Percentiles rank a stretch among this genome's conserved stretches.
phyloP scores from a whole-genome alignment of 1,140 invertebrate genomes.

The Drosophila pachea region DNA sequence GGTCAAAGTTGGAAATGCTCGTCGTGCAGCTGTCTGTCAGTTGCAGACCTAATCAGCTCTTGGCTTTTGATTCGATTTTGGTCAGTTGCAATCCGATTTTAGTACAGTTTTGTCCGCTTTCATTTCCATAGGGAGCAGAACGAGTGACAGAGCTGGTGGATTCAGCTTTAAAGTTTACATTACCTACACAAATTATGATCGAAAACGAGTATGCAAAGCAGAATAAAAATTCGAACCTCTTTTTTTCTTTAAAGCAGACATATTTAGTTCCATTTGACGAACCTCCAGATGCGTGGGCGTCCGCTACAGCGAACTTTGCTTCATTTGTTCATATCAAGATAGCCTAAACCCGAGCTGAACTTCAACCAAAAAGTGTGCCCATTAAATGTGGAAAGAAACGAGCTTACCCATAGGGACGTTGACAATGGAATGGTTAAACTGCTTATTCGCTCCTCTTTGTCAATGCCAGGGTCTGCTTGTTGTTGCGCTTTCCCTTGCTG shows the following conservation, averaged over 20 bases:
- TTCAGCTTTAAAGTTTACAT: not conserved
- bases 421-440: not conserved
- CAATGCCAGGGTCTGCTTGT: constrained; percentile 29
- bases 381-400: not conserved
- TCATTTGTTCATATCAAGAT: no score
- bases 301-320: no score
- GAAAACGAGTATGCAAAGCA: no score
- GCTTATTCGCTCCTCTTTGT: constrained; percentile 14
- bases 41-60: constrained; percentile 5
- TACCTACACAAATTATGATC: no score
- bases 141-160: no score
- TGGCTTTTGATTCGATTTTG: constrained; percentile 28
- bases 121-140: no score
- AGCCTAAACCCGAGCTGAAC: no score
- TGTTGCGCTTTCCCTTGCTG: constrained; percentile 18
- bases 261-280: no score
- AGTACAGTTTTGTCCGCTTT: constrained; percentile 2
- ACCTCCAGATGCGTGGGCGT: no score
- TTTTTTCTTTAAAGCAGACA: no score
- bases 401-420: constrained; percentile 32
- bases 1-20: not conserved
- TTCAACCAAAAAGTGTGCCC: not conserved
- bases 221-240: no score
- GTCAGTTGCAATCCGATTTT: constrained; percentile 2
- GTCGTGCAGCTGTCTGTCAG: constrained; percentile 21